These are phyloP conservation scores for Eremobia ochroleuca DNA, from an alignment of 2,888 invertebrate genomes.

Conservation along the genomic window DNA sequence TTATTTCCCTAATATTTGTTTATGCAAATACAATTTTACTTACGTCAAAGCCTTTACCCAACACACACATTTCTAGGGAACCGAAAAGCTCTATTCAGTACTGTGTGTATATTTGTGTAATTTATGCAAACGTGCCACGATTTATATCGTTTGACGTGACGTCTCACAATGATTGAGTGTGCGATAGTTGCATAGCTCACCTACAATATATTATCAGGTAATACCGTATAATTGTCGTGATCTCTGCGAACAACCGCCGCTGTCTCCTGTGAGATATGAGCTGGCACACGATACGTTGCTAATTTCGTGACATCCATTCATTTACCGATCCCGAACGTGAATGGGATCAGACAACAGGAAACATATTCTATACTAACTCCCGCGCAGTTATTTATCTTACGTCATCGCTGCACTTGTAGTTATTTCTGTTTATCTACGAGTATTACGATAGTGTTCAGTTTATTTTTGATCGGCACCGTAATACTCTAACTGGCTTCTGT, in stretches of 20 bases:
- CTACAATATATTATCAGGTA: conserved; percentile 84
- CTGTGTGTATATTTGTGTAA: conserved; percentile 50
- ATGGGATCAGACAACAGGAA: conserved; percentile 83
- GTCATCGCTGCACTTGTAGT: conserved; percentile 42
- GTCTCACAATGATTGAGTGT: conserved; percentile 83
- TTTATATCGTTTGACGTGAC: conserved; percentile 81
- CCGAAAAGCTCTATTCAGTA: conserved; percentile 36
- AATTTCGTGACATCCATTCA: conserved; percentile 89
- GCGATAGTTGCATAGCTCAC: conserved; percentile 80
- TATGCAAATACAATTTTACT: conserved; percentile 49
- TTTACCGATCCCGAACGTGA: conserved; percentile 85
- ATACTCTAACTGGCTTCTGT: conserved; percentile 63
- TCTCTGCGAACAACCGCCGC: conserved; percentile 83
- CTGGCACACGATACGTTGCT: conserved; percentile 88
- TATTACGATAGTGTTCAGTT: conserved; percentile 38
- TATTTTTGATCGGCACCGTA: conserved; percentile 60
- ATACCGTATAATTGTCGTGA: conserved; percentile 85
- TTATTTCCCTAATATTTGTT: conserved; percentile 23
- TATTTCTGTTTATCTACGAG: conserved; percentile 52
- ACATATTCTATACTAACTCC: conserved; percentile 46
- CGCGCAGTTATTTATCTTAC: conserved; percentile 33
- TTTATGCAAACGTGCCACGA: conserved; percentile 62
- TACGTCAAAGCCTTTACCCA: conserved; percentile 40
- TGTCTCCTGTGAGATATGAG: conserved; percentile 86
- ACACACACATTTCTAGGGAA: conserved; percentile 43